Percentiles rank a stretch among this genome's conserved stretches.
Conservation (phyloP, 2,888 invertebrate genomes). For the Himalopsyche japonica region DNA sequence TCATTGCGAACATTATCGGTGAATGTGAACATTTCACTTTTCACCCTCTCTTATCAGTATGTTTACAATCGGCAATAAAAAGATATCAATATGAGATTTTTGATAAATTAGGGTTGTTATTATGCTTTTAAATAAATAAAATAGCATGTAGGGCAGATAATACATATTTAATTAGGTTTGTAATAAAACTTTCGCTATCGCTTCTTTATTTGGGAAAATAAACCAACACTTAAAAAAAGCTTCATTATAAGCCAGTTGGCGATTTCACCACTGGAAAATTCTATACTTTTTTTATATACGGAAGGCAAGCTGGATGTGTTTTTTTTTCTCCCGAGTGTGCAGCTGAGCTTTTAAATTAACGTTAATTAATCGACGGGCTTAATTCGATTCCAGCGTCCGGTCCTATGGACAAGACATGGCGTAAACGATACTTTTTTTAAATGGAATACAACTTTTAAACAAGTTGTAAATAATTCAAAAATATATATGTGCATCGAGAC, state of each 20-base stretch:
- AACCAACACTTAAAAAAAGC: background rate
- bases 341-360: background rate
- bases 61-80: too few relatives aligned
- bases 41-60: too few relatives aligned
- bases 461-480: background rate
- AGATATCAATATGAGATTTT: too few relatives aligned
- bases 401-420: background rate
- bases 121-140: too few relatives aligned
- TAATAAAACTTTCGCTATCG: background rate
- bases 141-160: too few relatives aligned
- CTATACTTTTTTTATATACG: background rate
- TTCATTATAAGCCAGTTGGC: background rate
- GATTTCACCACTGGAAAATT: background rate
- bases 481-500: background rate
- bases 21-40: too few relatives aligned
- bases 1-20: too few relatives aligned
- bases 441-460: background rate
- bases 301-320: background rate
- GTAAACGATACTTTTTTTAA: background rate
- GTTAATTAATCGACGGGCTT: background rate
- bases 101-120: too few relatives aligned
- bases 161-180: background rate
- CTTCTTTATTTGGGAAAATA: background rate
- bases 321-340: background rate
- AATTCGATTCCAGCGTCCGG: conserved; percentile 1